Evolutionary conservation across 2,113 vertebrate genomes (phyloP).

Genomic region (Oncorhynchus tshawytscha): DNA sequence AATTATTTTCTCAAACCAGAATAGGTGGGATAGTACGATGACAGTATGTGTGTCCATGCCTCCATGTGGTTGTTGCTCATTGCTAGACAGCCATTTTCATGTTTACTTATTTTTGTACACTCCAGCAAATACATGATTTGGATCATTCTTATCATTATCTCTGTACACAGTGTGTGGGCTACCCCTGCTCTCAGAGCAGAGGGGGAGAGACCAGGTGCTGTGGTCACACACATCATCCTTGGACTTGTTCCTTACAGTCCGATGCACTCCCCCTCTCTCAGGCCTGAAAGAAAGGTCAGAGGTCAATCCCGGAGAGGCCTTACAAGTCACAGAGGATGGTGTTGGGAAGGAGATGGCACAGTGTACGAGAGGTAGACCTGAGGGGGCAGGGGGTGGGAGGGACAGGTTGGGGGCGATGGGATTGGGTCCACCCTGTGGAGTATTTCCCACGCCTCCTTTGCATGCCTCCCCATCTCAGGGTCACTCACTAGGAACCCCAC

Average conservation of each 20-base stretch:
- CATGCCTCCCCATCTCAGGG: neutral
- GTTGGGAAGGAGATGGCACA: slow-evolving; percentile 45
- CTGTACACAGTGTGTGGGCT: neutral
- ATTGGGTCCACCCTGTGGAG: slow-evolving; percentile 49
- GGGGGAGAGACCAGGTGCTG: slow-evolving; percentile 56
- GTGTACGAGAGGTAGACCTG: slow-evolving; percentile 58
- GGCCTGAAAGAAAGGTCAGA: slow-evolving; percentile 63
- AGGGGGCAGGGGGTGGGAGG: slow-evolving; percentile 31
- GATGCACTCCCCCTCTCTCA: slow-evolving; percentile 26
- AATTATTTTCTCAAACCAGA: slow-evolving; percentile 44
- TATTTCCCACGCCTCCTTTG: slow-evolving; percentile 62
- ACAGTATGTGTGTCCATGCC: slow-evolving; percentile 5
- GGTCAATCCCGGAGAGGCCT: slow-evolving; percentile 43
- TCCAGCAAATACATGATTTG: too few species aligned
- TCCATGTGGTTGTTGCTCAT: neutral
- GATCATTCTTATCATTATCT: too few species aligned
- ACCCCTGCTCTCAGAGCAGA: slow-evolving; percentile 14
- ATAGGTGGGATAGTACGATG: slow-evolving; percentile 19
- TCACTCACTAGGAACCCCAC: neutral
- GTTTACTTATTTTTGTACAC: too few species aligned
- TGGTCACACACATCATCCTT: slow-evolving; percentile 54
- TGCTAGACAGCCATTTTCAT: too few species aligned
- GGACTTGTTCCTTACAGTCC: slow-evolving; percentile 53
- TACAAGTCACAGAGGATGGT: slow-evolving; percentile 52
- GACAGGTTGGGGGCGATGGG: neutral